A percentile compares a stretch with the other conserved stretches of the same genome.
These are phyloP conservation scores for Troides aeacus DNA, from an alignment of 2,888 invertebrate genomes.

Conservation along the genomic window DNA sequence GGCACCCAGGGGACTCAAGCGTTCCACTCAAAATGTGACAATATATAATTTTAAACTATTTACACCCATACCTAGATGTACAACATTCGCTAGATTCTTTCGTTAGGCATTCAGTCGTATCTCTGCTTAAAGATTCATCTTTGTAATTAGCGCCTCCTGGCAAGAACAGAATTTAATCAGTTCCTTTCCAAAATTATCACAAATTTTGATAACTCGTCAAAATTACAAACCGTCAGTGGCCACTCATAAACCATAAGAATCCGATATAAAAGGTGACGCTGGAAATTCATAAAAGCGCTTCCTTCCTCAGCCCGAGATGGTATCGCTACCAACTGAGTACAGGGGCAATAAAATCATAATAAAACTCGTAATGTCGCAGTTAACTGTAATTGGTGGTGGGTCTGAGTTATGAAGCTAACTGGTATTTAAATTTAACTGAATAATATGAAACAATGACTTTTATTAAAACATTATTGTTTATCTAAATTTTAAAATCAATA, in stretches of 20 bases:
- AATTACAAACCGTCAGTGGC: conserved; percentile 16
- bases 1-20: conserved; percentile 10
- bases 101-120: neutral
- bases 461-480: no score
- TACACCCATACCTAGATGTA: conserved; percentile 12
- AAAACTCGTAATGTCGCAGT: conserved; percentile 44
- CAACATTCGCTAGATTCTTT: conserved; percentile 11
- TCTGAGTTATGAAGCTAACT: no score
- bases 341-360: conserved; percentile 53
- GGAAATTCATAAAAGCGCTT: conserved; percentile 23
- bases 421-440: no score
- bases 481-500: no score
- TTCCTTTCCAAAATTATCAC: no score
- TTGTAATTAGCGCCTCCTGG: no score
- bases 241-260: conserved; percentile 20
- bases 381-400: conserved; percentile 44
- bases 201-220: conserved; percentile 3
- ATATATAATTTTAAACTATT: conserved; percentile 30
- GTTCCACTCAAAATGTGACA: conserved; percentile 21
- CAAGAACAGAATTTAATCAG: no score
- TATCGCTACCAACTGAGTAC: conserved; percentile 37
- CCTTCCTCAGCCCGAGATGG: conserved; percentile 35
- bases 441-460: no score
- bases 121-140: no score
- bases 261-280: conserved; percentile 25